Conservation (phyloP, 2,113 vertebrate genomes). For the Microcebus griseorufus region DNA sequence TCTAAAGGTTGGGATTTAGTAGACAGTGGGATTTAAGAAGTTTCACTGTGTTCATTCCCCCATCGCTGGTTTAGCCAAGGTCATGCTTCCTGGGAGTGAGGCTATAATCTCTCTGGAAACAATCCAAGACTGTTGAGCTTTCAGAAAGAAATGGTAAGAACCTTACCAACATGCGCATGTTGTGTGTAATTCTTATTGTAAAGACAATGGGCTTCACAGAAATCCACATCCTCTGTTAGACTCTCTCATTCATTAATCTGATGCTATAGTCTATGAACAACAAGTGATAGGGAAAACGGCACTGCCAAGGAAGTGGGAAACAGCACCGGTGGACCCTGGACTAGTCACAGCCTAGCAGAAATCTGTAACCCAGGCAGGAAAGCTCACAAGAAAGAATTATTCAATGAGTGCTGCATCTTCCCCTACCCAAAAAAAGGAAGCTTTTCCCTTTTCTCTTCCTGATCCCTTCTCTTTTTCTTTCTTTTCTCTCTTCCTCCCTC, state of each 20-base stretch:
- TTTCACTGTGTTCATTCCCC: neutral
- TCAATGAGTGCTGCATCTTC: constrained; percentile 48
- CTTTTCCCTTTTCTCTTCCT: neutral
- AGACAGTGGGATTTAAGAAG: constrained; percentile 12
- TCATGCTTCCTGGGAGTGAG: neutral
- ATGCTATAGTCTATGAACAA: constrained; percentile 55
- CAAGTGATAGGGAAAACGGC: neutral
- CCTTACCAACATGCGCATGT: neutral
- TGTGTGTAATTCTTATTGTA: neutral
- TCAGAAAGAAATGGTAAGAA: neutral
- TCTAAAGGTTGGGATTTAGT: neutral
- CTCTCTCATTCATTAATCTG: constrained; percentile 61
- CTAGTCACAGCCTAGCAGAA: constrained; percentile 54
- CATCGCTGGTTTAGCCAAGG: neutral
- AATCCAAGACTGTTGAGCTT: neutral
- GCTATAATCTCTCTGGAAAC: neutral
- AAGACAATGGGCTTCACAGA: neutral
- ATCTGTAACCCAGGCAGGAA: neutral
- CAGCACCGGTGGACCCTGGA: neutral
- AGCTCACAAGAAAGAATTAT: constrained; percentile 42
- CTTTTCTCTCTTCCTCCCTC: neutral
- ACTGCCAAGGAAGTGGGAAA: neutral
- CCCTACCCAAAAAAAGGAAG: constrained; percentile 51
- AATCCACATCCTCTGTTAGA: neutral
- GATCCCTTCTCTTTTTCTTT: neutral